Evolutionary conservation across 2,888 invertebrate genomes (phyloP).

Genomic region (Scaptodrosophila latifasciaeformis): DNA sequence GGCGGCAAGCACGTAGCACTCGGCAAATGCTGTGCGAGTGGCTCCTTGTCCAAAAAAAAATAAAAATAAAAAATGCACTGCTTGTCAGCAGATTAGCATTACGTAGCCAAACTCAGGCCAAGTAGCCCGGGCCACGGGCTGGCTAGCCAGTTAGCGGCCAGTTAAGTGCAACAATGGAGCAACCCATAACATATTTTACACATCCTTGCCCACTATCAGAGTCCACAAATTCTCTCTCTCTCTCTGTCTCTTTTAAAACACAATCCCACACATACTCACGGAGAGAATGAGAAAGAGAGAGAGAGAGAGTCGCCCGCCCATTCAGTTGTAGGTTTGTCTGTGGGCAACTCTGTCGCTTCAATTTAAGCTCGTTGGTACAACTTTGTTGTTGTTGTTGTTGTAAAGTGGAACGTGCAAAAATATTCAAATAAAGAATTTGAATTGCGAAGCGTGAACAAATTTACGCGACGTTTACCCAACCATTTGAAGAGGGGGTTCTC

Average conservation of each 20-base stretch:
- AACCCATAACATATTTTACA: neutral
- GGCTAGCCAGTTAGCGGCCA: neutral
- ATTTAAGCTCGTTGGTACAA: slow-evolving; percentile 1
- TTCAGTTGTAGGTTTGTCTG: no score
- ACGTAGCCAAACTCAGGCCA: neutral
- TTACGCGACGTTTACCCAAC: slow-evolving; percentile 3
- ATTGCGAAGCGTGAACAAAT: slow-evolving; percentile 10
- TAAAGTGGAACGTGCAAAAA: slow-evolving; percentile 5
- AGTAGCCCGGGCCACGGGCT: neutral
- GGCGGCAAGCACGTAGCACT: no score
- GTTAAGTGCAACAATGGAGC: neutral
- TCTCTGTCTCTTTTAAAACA: neutral
- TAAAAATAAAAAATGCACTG: neutral
- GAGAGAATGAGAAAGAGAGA: no score
- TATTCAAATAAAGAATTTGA: slow-evolving; percentile 16
- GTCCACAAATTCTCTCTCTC: neutral
- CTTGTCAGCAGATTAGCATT: slow-evolving; percentile 10
- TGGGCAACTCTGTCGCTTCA: no score
- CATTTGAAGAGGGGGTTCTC: no score
- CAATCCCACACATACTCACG: neutral
- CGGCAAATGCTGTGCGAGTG: no score
- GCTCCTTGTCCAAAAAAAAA: neutral
- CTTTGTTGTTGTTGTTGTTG: neutral
- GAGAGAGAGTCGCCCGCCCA: no score
- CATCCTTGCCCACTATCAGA: neutral